Evolutionary conservation across 2,113 vertebrate species (phyloP).

Genomic region (Apodemus speciosus): DNA sequence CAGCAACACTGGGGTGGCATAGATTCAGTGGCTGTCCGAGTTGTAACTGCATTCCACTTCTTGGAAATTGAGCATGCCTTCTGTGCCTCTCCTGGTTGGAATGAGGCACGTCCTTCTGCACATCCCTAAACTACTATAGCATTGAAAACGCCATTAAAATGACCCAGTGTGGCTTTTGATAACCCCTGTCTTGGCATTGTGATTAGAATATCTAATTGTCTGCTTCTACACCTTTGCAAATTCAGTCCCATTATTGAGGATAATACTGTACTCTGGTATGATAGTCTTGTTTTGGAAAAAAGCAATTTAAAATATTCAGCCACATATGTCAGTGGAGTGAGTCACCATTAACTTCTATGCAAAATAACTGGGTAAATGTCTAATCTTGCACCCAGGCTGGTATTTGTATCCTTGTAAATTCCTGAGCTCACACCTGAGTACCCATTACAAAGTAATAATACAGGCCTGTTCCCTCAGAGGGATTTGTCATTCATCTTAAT

Average conservation of each 20-base stretch:
- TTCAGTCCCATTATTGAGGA: conserved; percentile 66
- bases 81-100: neutral
- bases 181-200: conserved; percentile 49
- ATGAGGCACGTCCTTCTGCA: neutral
- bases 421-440: neutral
- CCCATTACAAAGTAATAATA: conserved; percentile 66
- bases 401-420: conserved; percentile 64
- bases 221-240: conserved; percentile 61
- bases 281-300: conserved; percentile 67
- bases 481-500: conserved; percentile 80
- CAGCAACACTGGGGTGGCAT: neutral
- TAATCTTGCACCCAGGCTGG: conserved; percentile 13
- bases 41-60: neutral
- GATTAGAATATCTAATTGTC: conserved; percentile 65
- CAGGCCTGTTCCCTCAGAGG: conserved; percentile 42
- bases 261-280: conserved; percentile 69
- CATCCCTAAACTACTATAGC: neutral
- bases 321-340: conserved; percentile 64
- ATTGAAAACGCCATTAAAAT: neutral
- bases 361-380: conserved; percentile 16
- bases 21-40: neutral
- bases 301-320: conserved; percentile 71
- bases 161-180: neutral
- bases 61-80: conserved; percentile 21
- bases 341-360: conserved; percentile 69